A percentile compares a stretch with the other conserved stretches of the same genome.
Evolutionary conservation across 2,888 invertebrate genomes (phyloP).

Genomic region (Tiphia femorata): DNA sequence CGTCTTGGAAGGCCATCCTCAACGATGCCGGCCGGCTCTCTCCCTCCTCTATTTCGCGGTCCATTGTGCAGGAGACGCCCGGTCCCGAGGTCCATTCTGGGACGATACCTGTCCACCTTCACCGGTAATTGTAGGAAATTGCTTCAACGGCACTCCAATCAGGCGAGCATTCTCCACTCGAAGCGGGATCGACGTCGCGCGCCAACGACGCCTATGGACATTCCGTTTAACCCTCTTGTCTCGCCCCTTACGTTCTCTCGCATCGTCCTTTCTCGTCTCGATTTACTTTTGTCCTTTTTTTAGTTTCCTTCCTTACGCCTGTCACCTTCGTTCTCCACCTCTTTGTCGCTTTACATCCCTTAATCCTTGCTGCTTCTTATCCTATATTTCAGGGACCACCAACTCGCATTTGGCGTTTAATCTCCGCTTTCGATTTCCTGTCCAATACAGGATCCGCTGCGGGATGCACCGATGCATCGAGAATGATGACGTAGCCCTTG

Average conservation of each 20-base stretch:
- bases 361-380: no score
- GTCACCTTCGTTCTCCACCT: no score
- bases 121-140: constrained; percentile 62
- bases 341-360: no score
- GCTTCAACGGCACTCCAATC: constrained; percentile 57
- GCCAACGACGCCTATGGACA: constrained; percentile 9
- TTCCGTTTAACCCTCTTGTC: no score
- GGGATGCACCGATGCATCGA: no score
- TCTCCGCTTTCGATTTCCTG: no score
- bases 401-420: no score
- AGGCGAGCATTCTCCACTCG: constrained; percentile 50
- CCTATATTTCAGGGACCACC: no score
- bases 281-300: background rate
- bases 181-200: constrained; percentile 1
- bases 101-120: constrained; percentile 45
- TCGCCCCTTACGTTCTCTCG: constrained; percentile 25
- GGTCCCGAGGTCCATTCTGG: constrained; percentile 22
- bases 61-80: constrained; percentile 45
- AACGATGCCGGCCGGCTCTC: no score
- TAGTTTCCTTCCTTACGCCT: constrained; percentile 32
- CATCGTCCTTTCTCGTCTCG: constrained; percentile 2
- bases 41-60: constrained; percentile 29
- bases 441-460: no score
- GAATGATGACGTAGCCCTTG: no score
- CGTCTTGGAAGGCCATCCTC: no score